These are phyloP conservation scores for Naso thynnoides DNA, from an alignment of 2,797 vertebrate genomes.

Conservation along the genomic window DNA sequence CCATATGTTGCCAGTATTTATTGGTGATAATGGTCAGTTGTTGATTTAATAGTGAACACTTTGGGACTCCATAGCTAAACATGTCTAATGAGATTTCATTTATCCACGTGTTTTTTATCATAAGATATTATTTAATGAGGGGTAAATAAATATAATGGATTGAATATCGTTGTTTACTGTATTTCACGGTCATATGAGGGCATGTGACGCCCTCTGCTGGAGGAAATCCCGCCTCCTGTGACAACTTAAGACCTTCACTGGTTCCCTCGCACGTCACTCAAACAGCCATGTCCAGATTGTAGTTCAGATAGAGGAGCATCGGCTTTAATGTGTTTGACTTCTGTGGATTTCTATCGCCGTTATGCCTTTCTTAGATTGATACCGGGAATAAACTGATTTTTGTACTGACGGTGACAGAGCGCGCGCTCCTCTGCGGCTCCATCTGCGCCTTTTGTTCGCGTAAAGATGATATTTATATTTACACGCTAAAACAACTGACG, in stretches of 20 bases:
- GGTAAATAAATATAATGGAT: not conserved
- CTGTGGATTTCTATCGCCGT: conserved; percentile 26
- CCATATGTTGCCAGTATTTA: too few species aligned
- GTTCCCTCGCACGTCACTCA: conserved; percentile 45
- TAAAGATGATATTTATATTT: conserved; percentile 41
- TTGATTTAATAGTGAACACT: too few species aligned
- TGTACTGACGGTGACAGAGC: not conserved
- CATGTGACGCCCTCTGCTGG: conserved; percentile 10
- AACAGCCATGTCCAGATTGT: conserved; percentile 66
- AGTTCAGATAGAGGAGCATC: conserved; percentile 62
- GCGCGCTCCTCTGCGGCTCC: not conserved
- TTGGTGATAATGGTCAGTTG: too few species aligned
- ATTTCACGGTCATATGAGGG: conserved; percentile 4
- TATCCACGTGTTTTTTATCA: not conserved
- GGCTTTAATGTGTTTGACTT: conserved; percentile 52
- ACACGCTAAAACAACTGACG: conserved; percentile 58
- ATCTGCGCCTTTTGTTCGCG: conserved; percentile 28
- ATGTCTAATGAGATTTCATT: too few species aligned
- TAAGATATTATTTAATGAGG: not conserved
- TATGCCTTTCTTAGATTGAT: not conserved
- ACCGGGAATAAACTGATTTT: not conserved
- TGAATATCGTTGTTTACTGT: not conserved
- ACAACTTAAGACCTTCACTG: conserved; percentile 46
- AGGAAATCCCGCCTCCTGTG: conserved; percentile 76
- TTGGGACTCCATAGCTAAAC: too few species aligned